Evolutionary conservation across 2,113 vertebrate species (phyloP).

Genomic region (Penelope pileata): DNA sequence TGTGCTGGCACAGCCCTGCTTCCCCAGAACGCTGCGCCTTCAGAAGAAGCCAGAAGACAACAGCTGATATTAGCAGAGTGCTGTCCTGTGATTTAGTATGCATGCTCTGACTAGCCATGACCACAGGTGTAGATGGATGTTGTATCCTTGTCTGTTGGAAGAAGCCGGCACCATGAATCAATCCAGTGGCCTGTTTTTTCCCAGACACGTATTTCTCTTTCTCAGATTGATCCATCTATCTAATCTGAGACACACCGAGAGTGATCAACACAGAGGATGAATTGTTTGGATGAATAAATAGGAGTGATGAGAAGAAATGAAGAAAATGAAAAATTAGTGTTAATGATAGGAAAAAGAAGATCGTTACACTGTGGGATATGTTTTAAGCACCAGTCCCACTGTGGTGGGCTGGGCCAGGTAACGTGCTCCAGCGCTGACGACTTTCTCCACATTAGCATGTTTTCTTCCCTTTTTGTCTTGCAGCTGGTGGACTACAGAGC

Average conservation of each 20-base stretch:
- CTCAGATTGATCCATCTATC: conserved; percentile 38
- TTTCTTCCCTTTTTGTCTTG: background rate
- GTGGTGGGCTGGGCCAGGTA: background rate
- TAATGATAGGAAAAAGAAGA: background rate
- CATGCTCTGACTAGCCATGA: background rate
- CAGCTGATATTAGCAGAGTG: background rate
- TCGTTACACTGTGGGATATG: background rate
- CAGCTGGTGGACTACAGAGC: conserved; percentile 91
- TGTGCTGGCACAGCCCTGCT: background rate
- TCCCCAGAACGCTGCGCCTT: background rate
- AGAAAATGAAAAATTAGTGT: conserved; percentile 17
- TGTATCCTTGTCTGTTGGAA: conserved; percentile 50
- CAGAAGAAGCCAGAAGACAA: background rate
- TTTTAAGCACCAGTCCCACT: background rate
- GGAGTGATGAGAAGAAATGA: background rate
- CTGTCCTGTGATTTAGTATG: conserved; percentile 12
- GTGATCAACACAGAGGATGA: conserved; percentile 40
- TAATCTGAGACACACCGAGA: background rate
- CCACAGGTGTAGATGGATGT: conserved; percentile 33
- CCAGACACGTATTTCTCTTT: conserved; percentile 37
- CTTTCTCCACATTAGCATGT: background rate
- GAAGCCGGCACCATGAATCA: conserved; percentile 18
- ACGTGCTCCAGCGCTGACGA: background rate
- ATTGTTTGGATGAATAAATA: conserved; percentile 54
- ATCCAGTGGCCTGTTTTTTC: conserved; percentile 48